Evolutionary conservation across 2,113 vertebrate species (phyloP), one percentile per base, ranked within the genome.

Genomic region (Rhizomys pruinosus): DNA sequence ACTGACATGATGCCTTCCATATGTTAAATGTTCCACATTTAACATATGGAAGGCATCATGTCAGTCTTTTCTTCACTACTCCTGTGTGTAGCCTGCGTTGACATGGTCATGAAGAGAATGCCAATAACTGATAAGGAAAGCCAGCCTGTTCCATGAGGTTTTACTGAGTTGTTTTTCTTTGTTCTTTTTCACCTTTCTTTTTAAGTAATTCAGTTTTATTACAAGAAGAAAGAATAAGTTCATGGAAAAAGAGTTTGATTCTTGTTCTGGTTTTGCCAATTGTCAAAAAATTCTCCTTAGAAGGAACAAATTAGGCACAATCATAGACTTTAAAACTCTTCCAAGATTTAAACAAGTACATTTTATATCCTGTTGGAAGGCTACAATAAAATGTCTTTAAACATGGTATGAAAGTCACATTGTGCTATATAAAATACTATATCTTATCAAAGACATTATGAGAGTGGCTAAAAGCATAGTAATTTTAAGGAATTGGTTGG

Each of bases 361-460:
- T 89, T 81, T 85, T 88, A 7, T 61, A 34, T 82, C 8, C 68
- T 93, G 84, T 80, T 74, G 11, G 34, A 80, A 85, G 11, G 8
- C 13, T 79, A 63, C 7, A 76, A n/a, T 82, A 73, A 86, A 94
- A 71, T 63, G 17, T 85, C 3, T 52, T 92, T 82, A 55, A 87
- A 66, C 82, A 42, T 69, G 9, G 39, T 72, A 55, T 94, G 42
- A 94, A 93, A 94, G 71, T 17, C 32, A 86, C 3, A 82, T 57
- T 69, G 12, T 91, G 11, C 19, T 92, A 9, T 63, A 77, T 73
- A 89, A 84, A 86, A 22, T 73, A 55, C n/a, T 52, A 80, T 76
- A 80, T 76, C 19, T 20, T 82, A 89, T 61, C 25, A 66, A 16
- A 77, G 77, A 80, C 8, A 61, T 9, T 81, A 32, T 37, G 12